Evolutionary conservation across 2,888 invertebrate genomes (phyloP).

Genomic region (Bugulina stolonifera): DNA sequence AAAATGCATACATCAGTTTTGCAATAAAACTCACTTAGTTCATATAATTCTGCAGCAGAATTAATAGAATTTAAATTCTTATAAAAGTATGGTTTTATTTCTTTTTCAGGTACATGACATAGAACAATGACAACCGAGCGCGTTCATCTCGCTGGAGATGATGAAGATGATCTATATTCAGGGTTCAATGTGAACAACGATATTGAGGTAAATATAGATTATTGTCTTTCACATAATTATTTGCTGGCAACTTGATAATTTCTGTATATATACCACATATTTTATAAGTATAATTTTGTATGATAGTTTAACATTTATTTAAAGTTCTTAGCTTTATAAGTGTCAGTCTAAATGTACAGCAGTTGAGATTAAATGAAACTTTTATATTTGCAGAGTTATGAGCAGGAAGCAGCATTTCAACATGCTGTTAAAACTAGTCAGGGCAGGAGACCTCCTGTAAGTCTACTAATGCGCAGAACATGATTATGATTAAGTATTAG

Average conservation of each 20-base stretch:
- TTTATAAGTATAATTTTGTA: too few relatives aligned
- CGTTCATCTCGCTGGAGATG: slow-evolving; percentile 49
- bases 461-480: too few relatives aligned
- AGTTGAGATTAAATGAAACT: too few relatives aligned
- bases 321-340: not conserved
- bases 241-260: too few relatives aligned
- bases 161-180: slow-evolving; percentile 51
- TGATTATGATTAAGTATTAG: too few relatives aligned
- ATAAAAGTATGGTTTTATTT: not conserved
- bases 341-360: too few relatives aligned
- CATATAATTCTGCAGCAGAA: not conserved
- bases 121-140: slow-evolving; percentile 10
- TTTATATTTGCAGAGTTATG: slow-evolving; percentile 33
- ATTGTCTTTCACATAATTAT: too few relatives aligned
- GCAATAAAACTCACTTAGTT: too few relatives aligned
- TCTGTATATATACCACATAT: too few relatives aligned
- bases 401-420: slow-evolving; percentile 69
- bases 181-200: slow-evolving; percentile 52
- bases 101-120: not conserved
- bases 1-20: too few relatives aligned
- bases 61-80: too few relatives aligned
- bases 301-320: not conserved
- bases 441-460: slow-evolving; percentile 64
- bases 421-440: slow-evolving; percentile 71
- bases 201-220: slow-evolving; percentile 34